Percentiles rank a stretch among this genome's conserved stretches.
Evolutionary conservation across 2,888 invertebrate genomes (phyloP).

Genomic region (Galerucella calmariensis): DNA sequence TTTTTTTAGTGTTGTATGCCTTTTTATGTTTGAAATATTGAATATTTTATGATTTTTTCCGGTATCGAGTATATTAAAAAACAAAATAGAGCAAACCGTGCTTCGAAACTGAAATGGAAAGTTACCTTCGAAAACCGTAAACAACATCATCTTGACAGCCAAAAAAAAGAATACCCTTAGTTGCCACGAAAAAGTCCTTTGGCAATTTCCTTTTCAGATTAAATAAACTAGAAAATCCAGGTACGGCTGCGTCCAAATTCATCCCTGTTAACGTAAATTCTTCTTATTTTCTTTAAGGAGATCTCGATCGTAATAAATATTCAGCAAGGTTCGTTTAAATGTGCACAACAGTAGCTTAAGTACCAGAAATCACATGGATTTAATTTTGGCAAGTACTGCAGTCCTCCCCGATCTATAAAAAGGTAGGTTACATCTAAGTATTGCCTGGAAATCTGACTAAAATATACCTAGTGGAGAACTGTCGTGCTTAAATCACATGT

Average conservation of each 20-base stretch:
- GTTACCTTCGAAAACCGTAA: constrained; percentile 29
- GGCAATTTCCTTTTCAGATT: constrained; percentile 36
- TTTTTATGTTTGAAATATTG: neutral
- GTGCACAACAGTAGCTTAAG: too few relatives aligned
- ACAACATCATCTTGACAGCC: constrained; percentile 29
- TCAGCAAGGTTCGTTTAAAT: too few relatives aligned
- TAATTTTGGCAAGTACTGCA: too few relatives aligned
- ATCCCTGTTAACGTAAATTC: too few relatives aligned
- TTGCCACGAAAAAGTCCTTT: constrained; percentile 15
- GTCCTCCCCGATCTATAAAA: too few relatives aligned
- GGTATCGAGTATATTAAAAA: neutral
- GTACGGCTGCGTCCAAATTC: neutral
- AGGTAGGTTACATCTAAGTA: too few relatives aligned
- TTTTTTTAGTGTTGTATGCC: neutral
- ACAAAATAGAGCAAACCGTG: constrained; percentile 18
- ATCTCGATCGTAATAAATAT: too few relatives aligned
- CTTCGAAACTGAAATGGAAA: constrained; percentile 30
- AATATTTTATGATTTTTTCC: neutral
- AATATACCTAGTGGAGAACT: too few relatives aligned
- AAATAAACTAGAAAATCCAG: constrained; percentile 33
- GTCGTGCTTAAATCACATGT: too few relatives aligned
- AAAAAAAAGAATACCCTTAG: constrained; percentile 29
- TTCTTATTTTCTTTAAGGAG: too few relatives aligned
- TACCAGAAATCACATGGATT: too few relatives aligned
- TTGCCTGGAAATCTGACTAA: too few relatives aligned